Evolutionary conservation across 2,797 vertebrate genomes (phyloP).

Genomic region (Coccyzus lansbergi): DNA sequence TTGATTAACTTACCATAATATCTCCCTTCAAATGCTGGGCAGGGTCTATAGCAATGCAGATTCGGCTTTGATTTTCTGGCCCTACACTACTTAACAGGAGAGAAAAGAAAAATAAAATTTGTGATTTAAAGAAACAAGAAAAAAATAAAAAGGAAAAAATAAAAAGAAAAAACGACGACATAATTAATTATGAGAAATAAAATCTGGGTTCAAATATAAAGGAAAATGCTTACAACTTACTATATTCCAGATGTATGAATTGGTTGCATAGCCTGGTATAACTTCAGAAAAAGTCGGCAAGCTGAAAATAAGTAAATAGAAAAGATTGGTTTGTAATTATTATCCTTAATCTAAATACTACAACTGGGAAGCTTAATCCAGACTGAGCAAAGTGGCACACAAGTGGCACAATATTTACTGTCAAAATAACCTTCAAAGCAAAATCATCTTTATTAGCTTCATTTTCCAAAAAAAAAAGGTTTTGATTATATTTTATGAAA

Average conservation of each 20-base stretch:
- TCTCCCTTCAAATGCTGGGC: slow-evolving; percentile 96
- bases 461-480: background rate
- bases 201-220: background rate
- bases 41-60: slow-evolving; percentile 89
- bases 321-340: background rate
- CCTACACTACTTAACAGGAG: slow-evolving; percentile 80
- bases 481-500: background rate
- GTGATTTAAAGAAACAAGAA: background rate
- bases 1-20: slow-evolving; percentile 86
- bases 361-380: background rate
- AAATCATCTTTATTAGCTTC: background rate
- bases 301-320: slow-evolving; percentile 75
- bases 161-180: background rate
- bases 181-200: background rate
- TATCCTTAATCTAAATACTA: background rate
- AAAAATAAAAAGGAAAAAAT: background rate
- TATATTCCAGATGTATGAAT: slow-evolving; percentile 94
- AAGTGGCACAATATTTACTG: background rate
- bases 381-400: background rate
- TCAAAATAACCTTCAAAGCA: background rate
- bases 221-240: slow-evolving; percentile 80
- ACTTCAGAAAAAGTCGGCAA: slow-evolving; percentile 90
- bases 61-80: slow-evolving; percentile 82
- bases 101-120: background rate
- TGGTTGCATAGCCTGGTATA: slow-evolving; percentile 95